These are phyloP conservation scores for Macropodus opercularis DNA, from an alignment of 2,797 vertebrate genomes.

Conservation along the genomic window DNA sequence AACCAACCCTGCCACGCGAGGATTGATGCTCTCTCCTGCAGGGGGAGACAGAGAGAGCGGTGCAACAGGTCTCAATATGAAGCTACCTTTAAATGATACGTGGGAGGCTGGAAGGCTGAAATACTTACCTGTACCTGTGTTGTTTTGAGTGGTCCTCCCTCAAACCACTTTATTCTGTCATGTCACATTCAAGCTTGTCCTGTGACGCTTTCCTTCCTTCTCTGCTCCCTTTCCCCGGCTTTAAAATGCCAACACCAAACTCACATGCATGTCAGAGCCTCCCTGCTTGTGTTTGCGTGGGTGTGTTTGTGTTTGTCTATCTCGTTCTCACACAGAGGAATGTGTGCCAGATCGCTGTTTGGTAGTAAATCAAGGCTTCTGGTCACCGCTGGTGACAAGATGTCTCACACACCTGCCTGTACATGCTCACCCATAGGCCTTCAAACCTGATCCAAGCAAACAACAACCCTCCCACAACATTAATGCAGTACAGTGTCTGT, in stretches of 20 bases:
- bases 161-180: conserved; percentile 29
- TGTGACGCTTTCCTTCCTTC: conserved; percentile 46
- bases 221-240: conserved; percentile 31
- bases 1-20: conserved; percentile 90
- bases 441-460: conserved; percentile 48
- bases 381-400: conserved; percentile 67
- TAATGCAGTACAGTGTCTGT: conserved; percentile 63
- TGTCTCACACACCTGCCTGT: conserved; percentile 71
- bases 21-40: conserved; percentile 93
- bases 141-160: conserved; percentile 30
- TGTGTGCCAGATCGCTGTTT: conserved; percentile 63
- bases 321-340: conserved; percentile 61
- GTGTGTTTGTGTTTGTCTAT: conserved; percentile 50
- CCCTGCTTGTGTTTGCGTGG: conserved; percentile 27
- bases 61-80: conserved; percentile 35
- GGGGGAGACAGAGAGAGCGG: conserved; percentile 63
- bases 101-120: too few relatives aligned
- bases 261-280: conserved; percentile 59
- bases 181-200: conserved; percentile 25
- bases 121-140: too few relatives aligned
- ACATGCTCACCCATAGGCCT: conserved; percentile 70
- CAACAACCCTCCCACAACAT: conserved; percentile 48
- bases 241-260: conserved; percentile 53
- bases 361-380: conserved; percentile 69
- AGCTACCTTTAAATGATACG: conserved; percentile 6